These are phyloP conservation scores for Cynodonichthys magdalenae DNA, from an alignment of 2,797 vertebrate species.

Conservation along the genomic window DNA sequence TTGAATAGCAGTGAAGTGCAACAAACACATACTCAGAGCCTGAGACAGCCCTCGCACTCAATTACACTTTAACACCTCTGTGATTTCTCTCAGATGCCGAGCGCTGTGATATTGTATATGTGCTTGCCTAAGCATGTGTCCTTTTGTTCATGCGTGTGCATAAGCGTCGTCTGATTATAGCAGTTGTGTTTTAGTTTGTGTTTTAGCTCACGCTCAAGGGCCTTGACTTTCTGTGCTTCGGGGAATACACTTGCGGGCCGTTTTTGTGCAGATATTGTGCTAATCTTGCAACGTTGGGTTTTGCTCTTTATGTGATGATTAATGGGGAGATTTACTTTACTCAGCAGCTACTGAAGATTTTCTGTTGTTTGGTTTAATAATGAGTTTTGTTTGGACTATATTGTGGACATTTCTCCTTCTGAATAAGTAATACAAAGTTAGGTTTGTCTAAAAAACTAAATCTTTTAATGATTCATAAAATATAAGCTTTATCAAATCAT, in stretches of 20 bases:
- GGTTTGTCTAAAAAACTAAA: too few species aligned
- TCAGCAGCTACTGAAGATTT: too few species aligned
- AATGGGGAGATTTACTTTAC: too few species aligned
- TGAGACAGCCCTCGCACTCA: constrained; percentile 20
- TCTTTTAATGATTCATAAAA: too few species aligned
- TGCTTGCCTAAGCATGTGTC: neutral
- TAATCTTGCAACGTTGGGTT: neutral
- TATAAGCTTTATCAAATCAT: too few species aligned
- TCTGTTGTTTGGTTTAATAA: too few species aligned
- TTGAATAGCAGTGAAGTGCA: constrained; percentile 34
- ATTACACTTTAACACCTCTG: constrained; percentile 18
- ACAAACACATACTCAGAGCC: constrained; percentile 14
- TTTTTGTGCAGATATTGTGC: neutral
- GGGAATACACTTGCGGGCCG: too few species aligned
- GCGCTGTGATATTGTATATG: neutral
- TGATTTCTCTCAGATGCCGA: constrained; percentile 9
- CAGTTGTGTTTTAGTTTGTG: too few species aligned
- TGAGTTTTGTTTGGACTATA: too few species aligned
- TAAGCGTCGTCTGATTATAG: neutral
- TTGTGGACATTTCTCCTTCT: too few species aligned
- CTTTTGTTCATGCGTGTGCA: neutral
- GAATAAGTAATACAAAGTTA: too few species aligned
- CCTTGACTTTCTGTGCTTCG: neutral
- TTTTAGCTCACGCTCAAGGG: neutral
- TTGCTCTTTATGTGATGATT: neutral